Base-by-base conservation (phyloP, 2,113 vertebrate genomes). In the Electrona antarctica region DNA sequence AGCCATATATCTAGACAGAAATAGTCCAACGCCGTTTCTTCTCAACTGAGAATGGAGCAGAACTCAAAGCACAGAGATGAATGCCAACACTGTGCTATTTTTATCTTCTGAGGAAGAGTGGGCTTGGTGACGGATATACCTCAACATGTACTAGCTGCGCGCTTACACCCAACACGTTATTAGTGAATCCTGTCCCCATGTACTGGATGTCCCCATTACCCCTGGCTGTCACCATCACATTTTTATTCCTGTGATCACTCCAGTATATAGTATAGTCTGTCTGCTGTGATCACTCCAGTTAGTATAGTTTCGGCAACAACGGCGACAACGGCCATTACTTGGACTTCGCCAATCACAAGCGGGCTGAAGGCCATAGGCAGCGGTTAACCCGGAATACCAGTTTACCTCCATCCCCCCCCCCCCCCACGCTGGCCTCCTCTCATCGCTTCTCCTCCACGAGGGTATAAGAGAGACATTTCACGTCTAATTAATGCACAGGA, bases 401-500 rank as follows among this genome's bases (percentile, higher is more conserved):
- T 1, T 8, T 11, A 48, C 12, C 54, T 8, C 7, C 33, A 7
- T 7, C 54, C 3, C 15, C 7, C 9, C 33, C 14, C 15, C 72
- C 67, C 15, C 62, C 80, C 74, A 48, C 21, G 2, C 15, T 69
- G 59, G 62, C 21, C 63, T 60, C 90, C 89, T 88, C 90, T 89
- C 84, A 41, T 41, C 33, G 33, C 78, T 81, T 92, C 89, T 88
- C 90, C 90, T 71, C 81, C 80, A 41, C 33, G 92, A 92, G 92
- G 93, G 94, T 93, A 41, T 41, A 95, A 93, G 91, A 76, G 90
- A 93, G 91, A 95, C 86, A 92, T 95, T 95, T 95, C 95, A 93
- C 92, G 93, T 95, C 95, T 95, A 96, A 98, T 97, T 96, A 96
- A 97, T 94, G 94, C 94, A 92, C 89, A 92, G 91, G 91, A 95